Evolutionary conservation across 2,797 vertebrate genomes (phyloP).

Genomic region (Xerus rutilus): DNA sequence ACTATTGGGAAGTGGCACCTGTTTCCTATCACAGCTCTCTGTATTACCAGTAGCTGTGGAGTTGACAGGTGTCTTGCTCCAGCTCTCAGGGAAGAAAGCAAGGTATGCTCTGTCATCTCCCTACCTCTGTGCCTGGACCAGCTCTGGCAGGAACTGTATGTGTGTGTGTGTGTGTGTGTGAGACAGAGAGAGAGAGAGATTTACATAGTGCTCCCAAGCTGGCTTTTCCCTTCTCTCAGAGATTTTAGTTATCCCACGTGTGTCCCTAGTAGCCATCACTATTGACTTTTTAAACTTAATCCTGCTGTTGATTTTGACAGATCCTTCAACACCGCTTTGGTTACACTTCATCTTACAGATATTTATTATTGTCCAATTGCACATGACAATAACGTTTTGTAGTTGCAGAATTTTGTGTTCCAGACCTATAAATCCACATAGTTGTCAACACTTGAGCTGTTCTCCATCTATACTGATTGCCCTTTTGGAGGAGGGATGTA

Average conservation of each 20-base stretch:
- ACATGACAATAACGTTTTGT: neutral
- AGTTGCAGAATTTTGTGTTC: neutral
- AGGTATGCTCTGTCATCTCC: neutral
- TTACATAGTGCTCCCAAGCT: neutral
- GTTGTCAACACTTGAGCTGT: neutral
- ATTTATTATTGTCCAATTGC: neutral
- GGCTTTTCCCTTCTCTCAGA: neutral
- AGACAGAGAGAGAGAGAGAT: too few species aligned
- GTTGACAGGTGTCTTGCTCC: neutral
- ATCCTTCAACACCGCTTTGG: neutral
- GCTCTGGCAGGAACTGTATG: neutral
- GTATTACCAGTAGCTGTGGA: fast-evolving
- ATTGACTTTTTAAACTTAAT: conserved; percentile 15
- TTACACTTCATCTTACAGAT: conserved; percentile 3
- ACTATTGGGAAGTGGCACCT: neutral
- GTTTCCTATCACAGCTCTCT: neutral
- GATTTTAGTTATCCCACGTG: neutral
- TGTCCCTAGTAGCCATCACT: neutral
- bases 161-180: neutral
- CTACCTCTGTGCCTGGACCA: neutral
- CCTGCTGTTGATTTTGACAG: conserved; percentile 29
- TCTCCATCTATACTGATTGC: neutral
- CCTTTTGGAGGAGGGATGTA: neutral
- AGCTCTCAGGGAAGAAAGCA: neutral
- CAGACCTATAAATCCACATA: neutral